Evolutionary conservation across 2,888 invertebrate genomes (phyloP), one percentile per base, ranked within the genome.

Genomic region (Folsomia manolachei): DNA sequence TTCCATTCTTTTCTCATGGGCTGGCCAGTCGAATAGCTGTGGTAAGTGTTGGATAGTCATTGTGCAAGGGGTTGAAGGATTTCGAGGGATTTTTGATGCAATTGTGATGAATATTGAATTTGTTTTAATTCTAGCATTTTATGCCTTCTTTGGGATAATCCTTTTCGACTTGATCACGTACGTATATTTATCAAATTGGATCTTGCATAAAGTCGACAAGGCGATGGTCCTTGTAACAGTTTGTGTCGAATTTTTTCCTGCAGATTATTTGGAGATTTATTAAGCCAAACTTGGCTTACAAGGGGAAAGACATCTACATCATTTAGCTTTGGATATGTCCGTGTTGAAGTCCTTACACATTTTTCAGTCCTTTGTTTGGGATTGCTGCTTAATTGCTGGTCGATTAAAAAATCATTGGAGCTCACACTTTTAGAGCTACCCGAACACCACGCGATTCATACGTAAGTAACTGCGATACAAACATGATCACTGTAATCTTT

Each of bases 131-230:
- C 1, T 66, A 79, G 79, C 78, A 62, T 76, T 79, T 27, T 64
- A 76, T 63, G 77, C 77, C 11, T 78, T 79, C 66, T 53, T 78
- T 26, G 72, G 73, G n/a, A 70, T 80, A 7, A 68, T 80, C 18
- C 27, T 76, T 19, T 80, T 80, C 53, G 80, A 80, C 51, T 73
- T 79, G 25, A 56, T 80, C 14, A 76, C 76, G 80, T 80, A 79
- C 75, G 75, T 71, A 2, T 26, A 39, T 14, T 52, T n/a, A n/a
- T n/a, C n/a, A n/a, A n/a, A n/a, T n/a, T n/a, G n/a, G n/a, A n/a
- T n/a, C n/a, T n/a, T n/a, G n/a, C n/a, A n/a, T n/a, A n/a, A n/a
- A n/a, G n/a, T n/a, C n/a, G n/a, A n/a, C n/a, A n/a, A n/a, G n/a
- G n/a, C n/a, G n/a, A n/a, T n/a, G n/a, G n/a, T n/a, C n/a, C n/a